Conservation (phyloP, 2,113 vertebrate species). For the Hippocampus barbouri region DNA sequence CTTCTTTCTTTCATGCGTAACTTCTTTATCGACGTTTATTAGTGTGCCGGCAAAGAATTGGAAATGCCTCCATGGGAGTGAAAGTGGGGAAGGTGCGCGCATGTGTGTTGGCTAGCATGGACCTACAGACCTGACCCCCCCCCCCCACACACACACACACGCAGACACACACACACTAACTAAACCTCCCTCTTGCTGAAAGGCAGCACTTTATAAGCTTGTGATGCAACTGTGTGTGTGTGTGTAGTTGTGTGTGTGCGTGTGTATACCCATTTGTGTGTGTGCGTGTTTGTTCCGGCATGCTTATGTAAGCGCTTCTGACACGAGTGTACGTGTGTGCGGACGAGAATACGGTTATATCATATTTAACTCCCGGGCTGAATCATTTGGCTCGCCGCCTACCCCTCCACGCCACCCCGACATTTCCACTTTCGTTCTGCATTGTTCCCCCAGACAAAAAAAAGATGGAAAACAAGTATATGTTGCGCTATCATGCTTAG, state of each 20-base stretch:
- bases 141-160: not conserved
- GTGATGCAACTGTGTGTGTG: conserved; percentile 63
- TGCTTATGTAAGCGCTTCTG: conserved; percentile 67
- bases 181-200: conserved; percentile 45
- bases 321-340: conserved; percentile 53
- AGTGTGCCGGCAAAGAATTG: not conserved
- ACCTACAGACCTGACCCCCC: conserved; percentile 53
- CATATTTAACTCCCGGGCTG: conserved; percentile 59
- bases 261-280: conserved; percentile 26
- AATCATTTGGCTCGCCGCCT: conserved; percentile 27
- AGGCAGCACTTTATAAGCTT: conserved; percentile 57
- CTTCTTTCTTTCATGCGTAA: not conserved
- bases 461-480: not conserved
- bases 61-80: not conserved
- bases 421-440: conserved; percentile 16
- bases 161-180: not conserved
- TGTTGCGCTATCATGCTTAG: conserved; percentile 10
- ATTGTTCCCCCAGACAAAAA: conserved; percentile 21
- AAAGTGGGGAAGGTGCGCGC: conserved; percentile 23
- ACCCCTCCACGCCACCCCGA: not conserved
- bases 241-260: conserved; percentile 16
- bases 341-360: conserved; percentile 67
- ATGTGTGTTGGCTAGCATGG: conserved; percentile 32
- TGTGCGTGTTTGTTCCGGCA: conserved; percentile 59
- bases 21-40: conserved; percentile 33